These are phyloP conservation scores for Pipra filicauda DNA, from an alignment of 2,113 vertebrate genomes.

Conservation along the genomic window DNA sequence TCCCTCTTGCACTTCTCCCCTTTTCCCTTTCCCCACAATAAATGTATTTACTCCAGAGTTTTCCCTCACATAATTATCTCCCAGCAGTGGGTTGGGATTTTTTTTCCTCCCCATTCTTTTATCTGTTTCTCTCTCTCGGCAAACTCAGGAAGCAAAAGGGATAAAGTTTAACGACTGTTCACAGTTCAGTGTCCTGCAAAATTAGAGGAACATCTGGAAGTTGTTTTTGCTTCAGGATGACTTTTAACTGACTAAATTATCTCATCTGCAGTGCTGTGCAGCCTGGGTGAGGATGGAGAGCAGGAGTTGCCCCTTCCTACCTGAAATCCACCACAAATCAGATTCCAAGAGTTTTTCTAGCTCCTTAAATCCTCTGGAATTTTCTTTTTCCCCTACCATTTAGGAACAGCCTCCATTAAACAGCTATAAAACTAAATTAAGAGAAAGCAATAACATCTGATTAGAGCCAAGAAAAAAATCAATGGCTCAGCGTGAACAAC, in stretches of 20 bases:
- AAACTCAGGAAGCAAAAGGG: constrained; percentile 6
- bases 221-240: not conserved
- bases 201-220: constrained; percentile 51
- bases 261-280: not conserved
- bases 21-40: not conserved
- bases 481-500: constrained; percentile 12
- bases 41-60: not conserved
- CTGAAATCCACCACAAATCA: not conserved
- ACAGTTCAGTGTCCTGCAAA: constrained; percentile 37
- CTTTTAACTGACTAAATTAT: constrained; percentile 18
- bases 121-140: not conserved
- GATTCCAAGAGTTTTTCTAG: not conserved
- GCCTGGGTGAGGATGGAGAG: not conserved
- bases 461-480: constrained; percentile 42
- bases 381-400: not conserved
- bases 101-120: not conserved
- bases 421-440: constrained; percentile 47
- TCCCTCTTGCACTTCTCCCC: not conserved
- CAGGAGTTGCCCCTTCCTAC: not conserved
- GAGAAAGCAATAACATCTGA: constrained; percentile 41
- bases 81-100: not conserved
- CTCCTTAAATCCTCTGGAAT: not conserved
- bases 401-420: constrained; percentile 27
- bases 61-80: not conserved
- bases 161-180: constrained; percentile 20